Conservation (phyloP, 2,797 vertebrate species). For the Triplophysa bombifrons region DNA sequence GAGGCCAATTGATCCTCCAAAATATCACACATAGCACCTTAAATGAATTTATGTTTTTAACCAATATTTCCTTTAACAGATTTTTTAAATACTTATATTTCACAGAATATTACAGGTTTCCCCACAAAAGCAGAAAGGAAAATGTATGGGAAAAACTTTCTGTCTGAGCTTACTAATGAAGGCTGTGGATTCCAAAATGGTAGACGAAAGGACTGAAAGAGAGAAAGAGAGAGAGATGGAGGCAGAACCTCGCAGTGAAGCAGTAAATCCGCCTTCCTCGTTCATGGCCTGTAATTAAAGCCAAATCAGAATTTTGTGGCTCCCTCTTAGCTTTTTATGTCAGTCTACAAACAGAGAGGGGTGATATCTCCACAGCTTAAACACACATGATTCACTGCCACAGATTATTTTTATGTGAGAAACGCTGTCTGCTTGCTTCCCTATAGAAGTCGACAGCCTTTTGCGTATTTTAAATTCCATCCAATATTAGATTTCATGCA, state of each 20-base stretch:
- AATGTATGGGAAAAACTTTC: not conserved
- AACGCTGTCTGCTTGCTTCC: constrained; percentile 13
- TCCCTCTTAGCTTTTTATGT: constrained; percentile 62
- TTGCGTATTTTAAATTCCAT: constrained; percentile 49
- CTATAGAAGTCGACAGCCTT: constrained; percentile 13
- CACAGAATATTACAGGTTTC: not conserved
- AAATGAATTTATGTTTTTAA: no score
- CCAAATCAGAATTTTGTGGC: constrained; percentile 62
- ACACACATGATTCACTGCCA: constrained; percentile 5
- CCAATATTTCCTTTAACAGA: no score
- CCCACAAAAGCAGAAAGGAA: not conserved
- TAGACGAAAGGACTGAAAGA: not conserved
- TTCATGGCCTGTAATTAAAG: constrained; percentile 55
- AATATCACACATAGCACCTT: no score
- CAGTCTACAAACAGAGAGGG: constrained; percentile 48
- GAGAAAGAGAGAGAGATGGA: not conserved
- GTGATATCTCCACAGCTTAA: constrained; percentile 15
- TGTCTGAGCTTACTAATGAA: constrained; percentile 8
- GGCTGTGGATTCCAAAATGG: constrained; percentile 2
- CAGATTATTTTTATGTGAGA: constrained; percentile 37
- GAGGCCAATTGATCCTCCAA: no score
- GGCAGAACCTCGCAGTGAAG: constrained; percentile 36
- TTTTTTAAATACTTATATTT: not conserved
- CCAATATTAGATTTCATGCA: constrained; percentile 54
- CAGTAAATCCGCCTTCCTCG: constrained; percentile 55